These are phyloP conservation scores for Chaetura pelagica DNA, from an alignment of 2,113 vertebrate genomes.

Conservation along the genomic window DNA sequence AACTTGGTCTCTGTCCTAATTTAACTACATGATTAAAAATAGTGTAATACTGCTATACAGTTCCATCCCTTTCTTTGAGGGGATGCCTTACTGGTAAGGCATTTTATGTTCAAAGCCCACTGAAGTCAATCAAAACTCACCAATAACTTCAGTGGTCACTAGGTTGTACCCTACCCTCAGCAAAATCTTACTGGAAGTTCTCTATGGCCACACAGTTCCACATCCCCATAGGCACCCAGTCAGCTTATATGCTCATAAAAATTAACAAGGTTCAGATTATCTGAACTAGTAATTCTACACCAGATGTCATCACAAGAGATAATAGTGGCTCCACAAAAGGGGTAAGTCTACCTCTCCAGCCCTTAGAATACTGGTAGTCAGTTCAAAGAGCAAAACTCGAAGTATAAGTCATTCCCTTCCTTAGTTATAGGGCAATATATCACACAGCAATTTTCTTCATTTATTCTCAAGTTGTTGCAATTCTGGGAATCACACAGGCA, in stretches of 20 bases:
- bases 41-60: not conserved
- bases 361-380: not conserved
- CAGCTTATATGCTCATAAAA: not conserved
- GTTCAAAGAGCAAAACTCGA: not conserved
- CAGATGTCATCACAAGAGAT: not conserved
- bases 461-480: not conserved
- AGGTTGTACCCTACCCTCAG: not conserved
- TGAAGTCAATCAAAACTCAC: not conserved
- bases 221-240: not conserved
- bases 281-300: not conserved
- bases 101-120: not conserved
- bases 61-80: not conserved
- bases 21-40: not conserved
- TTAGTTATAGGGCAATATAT: not conserved
- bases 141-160: not conserved
- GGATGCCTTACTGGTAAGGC: not conserved
- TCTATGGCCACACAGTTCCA: not conserved
- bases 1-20: not conserved
- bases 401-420: not conserved
- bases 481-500: not conserved
- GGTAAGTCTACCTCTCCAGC: not conserved
- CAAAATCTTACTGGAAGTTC: not conserved
- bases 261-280: not conserved
- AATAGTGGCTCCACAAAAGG: not conserved
- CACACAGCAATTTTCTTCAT: not conserved